Evolutionary conservation across 92 coral and sea anemone genomes (phyloP).

Genomic region (Bergia puertoricense): DNA sequence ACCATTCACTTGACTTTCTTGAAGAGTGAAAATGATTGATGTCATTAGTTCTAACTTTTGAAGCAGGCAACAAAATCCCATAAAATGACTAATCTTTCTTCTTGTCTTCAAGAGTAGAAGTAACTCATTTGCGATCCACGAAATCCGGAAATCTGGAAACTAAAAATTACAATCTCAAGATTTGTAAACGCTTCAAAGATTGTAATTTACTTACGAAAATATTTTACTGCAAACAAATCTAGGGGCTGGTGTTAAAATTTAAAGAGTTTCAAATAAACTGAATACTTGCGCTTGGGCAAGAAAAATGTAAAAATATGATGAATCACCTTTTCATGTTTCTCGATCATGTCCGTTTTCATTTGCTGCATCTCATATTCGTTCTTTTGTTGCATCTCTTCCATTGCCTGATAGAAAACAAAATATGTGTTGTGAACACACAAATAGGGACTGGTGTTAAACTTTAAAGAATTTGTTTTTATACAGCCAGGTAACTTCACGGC

Average conservation of each 20-base stretch:
- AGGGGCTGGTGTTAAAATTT: background rate
- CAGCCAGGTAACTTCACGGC: too few relatives aligned
- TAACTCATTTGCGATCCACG: background rate
- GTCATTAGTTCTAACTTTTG: background rate
- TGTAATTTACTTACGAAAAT: background rate
- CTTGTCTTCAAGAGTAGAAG: constrained; percentile 4
- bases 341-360: constrained; percentile 82
- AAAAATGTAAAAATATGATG: too few relatives aligned
- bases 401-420: constrained; percentile 46
- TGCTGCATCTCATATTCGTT: constrained; percentile 93
- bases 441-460: too few relatives aligned
- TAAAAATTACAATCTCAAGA: background rate
- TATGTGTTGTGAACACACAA: background rate
- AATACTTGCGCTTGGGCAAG: background rate
- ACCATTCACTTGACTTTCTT: background rate
- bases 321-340: constrained; percentile 87
- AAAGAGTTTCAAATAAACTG: too few relatives aligned
- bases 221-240: too few relatives aligned
- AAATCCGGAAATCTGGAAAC: background rate
- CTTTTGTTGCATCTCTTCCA: constrained; percentile 86
- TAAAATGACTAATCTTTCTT: background rate
- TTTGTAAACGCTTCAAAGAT: background rate
- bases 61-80: background rate
- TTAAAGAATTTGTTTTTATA: too few relatives aligned
- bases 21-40: background rate